Evolutionary conservation across 2,888 invertebrate genomes (phyloP).

Genomic region (Erynnis tages): DNA sequence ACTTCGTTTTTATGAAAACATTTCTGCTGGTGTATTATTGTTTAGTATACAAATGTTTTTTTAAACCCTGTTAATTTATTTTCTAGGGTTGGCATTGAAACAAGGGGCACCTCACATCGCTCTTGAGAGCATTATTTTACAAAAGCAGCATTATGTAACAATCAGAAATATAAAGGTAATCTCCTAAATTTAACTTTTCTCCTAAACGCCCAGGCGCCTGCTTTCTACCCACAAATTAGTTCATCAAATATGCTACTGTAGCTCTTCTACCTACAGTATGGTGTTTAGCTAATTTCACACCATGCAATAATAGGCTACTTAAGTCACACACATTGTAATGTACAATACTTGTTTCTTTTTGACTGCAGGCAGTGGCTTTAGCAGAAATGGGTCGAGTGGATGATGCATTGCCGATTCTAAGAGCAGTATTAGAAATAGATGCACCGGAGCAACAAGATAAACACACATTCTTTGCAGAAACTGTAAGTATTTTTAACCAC

Average conservation of each 20-base stretch:
- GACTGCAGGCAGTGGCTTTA: slow-evolving; percentile 70
- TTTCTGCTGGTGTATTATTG: too few species aligned
- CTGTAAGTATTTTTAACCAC: slow-evolving; percentile 69
- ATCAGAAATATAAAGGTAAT: slow-evolving; percentile 85
- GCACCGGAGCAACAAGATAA: slow-evolving; percentile 65
- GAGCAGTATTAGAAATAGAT: slow-evolving; percentile 80
- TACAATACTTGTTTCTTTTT: too few species aligned
- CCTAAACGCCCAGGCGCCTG: too few species aligned
- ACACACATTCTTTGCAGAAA: slow-evolving; percentile 84
- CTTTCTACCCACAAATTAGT: too few species aligned
- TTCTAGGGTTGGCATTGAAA: slow-evolving; percentile 83
- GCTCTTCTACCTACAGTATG: too few species aligned
- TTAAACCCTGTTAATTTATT: too few species aligned
- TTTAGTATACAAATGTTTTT: too few species aligned
- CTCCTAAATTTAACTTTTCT: not conserved
- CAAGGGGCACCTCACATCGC: slow-evolving; percentile 85
- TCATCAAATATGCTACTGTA: too few species aligned
- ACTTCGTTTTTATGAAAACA: too few species aligned
- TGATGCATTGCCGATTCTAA: slow-evolving; percentile 83
- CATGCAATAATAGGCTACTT: too few species aligned
- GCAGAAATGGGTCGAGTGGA: slow-evolving; percentile 83
- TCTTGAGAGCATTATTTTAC: slow-evolving; percentile 83
- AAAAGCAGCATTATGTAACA: slow-evolving; percentile 84
- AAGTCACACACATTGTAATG: too few species aligned
- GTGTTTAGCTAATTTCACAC: too few species aligned